phyloP scores from a whole-genome alignment of 2,888 invertebrate genomes.

The Drosophila longiperda region DNA sequence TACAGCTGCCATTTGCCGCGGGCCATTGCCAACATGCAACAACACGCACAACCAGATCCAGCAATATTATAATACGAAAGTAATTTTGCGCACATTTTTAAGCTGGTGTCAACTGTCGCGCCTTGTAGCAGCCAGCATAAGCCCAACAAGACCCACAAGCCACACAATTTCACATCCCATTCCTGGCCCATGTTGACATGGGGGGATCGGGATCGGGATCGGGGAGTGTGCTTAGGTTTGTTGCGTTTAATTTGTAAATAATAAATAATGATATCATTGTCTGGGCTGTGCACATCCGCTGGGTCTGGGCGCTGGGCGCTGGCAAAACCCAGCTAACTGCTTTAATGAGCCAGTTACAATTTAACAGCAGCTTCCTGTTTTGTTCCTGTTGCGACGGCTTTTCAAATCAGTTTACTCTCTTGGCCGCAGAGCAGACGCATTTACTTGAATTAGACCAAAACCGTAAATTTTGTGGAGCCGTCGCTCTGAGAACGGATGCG shows the following conservation, averaged over 20 bases:
- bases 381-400: conserved; percentile 73
- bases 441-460: conserved; percentile 76
- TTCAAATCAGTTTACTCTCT: conserved; percentile 81
- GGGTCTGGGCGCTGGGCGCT: conserved; percentile 5
- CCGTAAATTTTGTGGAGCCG: conserved; percentile 75
- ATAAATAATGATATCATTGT: conserved; percentile 69
- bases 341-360: conserved; percentile 78
- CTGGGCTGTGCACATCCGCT: conserved; percentile 69
- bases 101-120: conserved; percentile 77
- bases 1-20: conserved; percentile 54
- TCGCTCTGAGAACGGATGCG: conserved; percentile 75
- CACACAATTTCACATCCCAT: not conserved
- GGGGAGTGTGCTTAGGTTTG: conserved; percentile 3
- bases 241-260: conserved; percentile 61
- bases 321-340: conserved; percentile 53
- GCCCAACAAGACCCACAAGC: conserved; percentile 13
- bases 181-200: not conserved
- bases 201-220: too few relatives aligned
- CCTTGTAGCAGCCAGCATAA: conserved; percentile 25
- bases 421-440: conserved; percentile 66
- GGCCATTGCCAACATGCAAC: conserved; percentile 37
- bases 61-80: conserved; percentile 67
- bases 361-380: conserved; percentile 78
- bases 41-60: conserved; percentile 38
- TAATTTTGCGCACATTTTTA: conserved; percentile 73